Conservation (phyloP, 1,140 invertebrate genomes). For the Procambarus virginalis region DNA sequence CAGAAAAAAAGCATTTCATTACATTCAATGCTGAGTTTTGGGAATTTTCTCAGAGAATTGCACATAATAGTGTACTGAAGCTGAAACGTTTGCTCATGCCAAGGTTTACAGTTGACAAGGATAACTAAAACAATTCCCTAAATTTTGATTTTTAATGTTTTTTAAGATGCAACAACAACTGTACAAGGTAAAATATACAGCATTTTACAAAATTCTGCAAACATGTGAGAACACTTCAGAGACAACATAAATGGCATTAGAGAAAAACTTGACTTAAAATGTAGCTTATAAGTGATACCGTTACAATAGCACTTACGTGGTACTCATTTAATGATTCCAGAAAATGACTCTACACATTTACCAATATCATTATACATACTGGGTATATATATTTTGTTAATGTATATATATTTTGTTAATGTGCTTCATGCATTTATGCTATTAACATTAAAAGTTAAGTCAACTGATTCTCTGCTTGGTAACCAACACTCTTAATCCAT, state of each 20-base stretch:
- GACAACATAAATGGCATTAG: constrained; percentile 28
- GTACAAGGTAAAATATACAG: constrained; percentile 54
- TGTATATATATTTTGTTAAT: no score
- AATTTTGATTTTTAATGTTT: constrained; percentile 10
- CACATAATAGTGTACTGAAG: no score
- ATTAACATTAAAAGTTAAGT: constrained; percentile 15
- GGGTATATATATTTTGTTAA: no score
- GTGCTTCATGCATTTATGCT: no score
- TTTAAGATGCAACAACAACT: constrained; percentile 52
- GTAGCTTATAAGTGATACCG: neutral
- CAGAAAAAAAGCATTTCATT: no score
- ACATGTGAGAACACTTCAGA: constrained; percentile 21
- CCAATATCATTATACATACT: no score
- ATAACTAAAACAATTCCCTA: neutral
- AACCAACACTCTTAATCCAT: neutral
- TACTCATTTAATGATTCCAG: no score
- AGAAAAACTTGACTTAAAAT: constrained; percentile 39
- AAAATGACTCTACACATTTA: no score
- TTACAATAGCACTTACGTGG: neutral
- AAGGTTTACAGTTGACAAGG: neutral
- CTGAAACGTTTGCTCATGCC: no score
- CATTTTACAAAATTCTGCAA: constrained; percentile 49
- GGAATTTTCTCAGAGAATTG: no score
- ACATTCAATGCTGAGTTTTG: no score
- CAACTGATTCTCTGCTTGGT: constrained; percentile 21